phyloP scores from a whole-genome alignment of 2,797 vertebrate species.

The Neostethus bicornis region DNA sequence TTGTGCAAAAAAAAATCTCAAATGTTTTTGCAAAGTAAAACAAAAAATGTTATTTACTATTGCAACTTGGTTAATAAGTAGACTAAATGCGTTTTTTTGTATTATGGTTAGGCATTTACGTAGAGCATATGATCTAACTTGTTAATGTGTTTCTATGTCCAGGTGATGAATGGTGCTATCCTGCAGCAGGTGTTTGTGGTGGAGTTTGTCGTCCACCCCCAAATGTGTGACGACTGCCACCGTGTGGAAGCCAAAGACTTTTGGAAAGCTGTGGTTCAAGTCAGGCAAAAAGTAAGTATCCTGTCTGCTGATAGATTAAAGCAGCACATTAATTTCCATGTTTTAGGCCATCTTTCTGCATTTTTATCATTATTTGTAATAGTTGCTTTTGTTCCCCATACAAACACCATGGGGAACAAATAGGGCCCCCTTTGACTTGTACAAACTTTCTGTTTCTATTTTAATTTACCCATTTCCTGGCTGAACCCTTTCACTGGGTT shows the following conservation, averaged over 20 bases:
- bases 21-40: slow-evolving; percentile 3
- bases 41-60: not conserved
- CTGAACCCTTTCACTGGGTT: not conserved
- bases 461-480: not conserved
- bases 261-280: slow-evolving; percentile 97
- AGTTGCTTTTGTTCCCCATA: not conserved
- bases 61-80: not conserved
- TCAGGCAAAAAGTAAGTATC: slow-evolving; percentile 90
- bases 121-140: slow-evolving; percentile 5
- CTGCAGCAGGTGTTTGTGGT: slow-evolving; percentile 97
- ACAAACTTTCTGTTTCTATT: not conserved
- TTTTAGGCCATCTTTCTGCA: not conserved
- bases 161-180: slow-evolving; percentile 97
- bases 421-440: too few relatives aligned
- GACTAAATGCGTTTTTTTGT: not conserved
- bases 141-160: slow-evolving; percentile 24
- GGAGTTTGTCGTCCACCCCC: slow-evolving; percentile 87
- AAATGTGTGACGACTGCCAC: slow-evolving; percentile 98
- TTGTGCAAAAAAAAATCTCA: slow-evolving; percentile 33
- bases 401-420: slow-evolving; percentile 2
- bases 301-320: not conserved
- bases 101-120: not conserved
- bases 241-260: slow-evolving; percentile 98
- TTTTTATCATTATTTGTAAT: not conserved
- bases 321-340: not conserved